These are phyloP conservation scores for Conomelus anceps DNA, from an alignment of 2,888 invertebrate species.

Conservation along the genomic window DNA sequence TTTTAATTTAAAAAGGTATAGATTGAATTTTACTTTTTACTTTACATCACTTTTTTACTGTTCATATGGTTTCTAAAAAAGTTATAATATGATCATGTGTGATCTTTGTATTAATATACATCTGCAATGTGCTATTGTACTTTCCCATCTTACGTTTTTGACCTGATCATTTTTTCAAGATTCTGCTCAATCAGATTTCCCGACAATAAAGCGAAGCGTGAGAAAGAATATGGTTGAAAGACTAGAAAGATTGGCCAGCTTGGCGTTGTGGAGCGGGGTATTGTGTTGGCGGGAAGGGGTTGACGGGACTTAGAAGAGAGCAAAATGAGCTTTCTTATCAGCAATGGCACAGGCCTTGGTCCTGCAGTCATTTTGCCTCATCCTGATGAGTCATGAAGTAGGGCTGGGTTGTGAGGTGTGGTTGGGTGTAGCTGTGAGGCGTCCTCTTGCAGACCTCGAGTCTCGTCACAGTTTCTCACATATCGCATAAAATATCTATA, in stretches of 20 bases:
- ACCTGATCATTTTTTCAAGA: neutral
- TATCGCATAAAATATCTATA: neutral
- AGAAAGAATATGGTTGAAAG: neutral
- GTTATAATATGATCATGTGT: too few species aligned
- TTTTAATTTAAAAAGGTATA: too few species aligned
- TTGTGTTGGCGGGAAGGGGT: neutral
- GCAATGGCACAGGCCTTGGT: neutral
- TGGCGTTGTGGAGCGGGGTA: neutral
- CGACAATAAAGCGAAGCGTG: neutral
- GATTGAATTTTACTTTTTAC: too few species aligned
- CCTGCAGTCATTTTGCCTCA: neutral
- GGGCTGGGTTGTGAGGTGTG: neutral
- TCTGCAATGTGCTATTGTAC: too few species aligned
- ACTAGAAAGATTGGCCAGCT: neutral
- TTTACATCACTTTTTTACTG: too few species aligned
- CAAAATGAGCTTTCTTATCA: neutral
- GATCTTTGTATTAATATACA: too few species aligned
- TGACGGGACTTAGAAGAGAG: neutral
- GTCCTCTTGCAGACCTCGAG: neutral
- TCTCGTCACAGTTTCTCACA: neutral
- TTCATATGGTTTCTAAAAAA: too few species aligned
- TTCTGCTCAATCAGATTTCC: neutral
- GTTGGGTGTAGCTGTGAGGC: too few species aligned
- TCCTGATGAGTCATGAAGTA: neutral
- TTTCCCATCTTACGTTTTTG: neutral